phyloP scores from a whole-genome alignment of 2,888 invertebrate genomes.

The Hypomecis atomaria region DNA sequence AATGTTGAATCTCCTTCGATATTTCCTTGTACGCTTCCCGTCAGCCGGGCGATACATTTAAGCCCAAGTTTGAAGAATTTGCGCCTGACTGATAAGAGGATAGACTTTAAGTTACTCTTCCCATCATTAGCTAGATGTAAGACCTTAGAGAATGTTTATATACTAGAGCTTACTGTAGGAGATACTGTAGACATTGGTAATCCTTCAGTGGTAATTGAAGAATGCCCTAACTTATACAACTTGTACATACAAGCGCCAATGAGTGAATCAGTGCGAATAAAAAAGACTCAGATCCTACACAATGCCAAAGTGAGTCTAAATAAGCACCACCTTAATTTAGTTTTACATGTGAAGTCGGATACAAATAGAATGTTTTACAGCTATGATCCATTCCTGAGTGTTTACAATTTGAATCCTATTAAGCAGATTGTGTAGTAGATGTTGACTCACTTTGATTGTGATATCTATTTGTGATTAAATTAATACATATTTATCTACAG shows the following conservation, averaged over 20 bases:
- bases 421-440: conserved; percentile 47
- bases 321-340: conserved; percentile 54
- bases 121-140: conserved; percentile 60
- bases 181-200: conserved; percentile 52
- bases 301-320: conserved; percentile 50
- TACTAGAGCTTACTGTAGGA: conserved; percentile 52
- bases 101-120: conserved; percentile 63
- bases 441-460: neutral
- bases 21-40: conserved; percentile 48
- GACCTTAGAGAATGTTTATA: conserved; percentile 66
- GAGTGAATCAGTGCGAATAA: conserved; percentile 44
- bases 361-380: conserved; percentile 43
- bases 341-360: conserved; percentile 41
- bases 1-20: conserved; percentile 55
- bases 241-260: conserved; percentile 57
- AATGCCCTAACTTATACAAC: conserved; percentile 64
- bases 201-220: conserved; percentile 56
- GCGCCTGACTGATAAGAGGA: conserved; percentile 58
- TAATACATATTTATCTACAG: too few relatives aligned
- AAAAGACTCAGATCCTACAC: conserved; percentile 52
- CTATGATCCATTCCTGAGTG: conserved; percentile 61
- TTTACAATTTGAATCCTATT: conserved; percentile 63
- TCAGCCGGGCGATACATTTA: conserved; percentile 56
- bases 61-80: conserved; percentile 65
- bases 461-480: neutral